Evolutionary conservation across 2,888 invertebrate genomes (phyloP), one percentile per base, ranked within the genome.

Genomic region (Anoplius nigerrimus): DNA sequence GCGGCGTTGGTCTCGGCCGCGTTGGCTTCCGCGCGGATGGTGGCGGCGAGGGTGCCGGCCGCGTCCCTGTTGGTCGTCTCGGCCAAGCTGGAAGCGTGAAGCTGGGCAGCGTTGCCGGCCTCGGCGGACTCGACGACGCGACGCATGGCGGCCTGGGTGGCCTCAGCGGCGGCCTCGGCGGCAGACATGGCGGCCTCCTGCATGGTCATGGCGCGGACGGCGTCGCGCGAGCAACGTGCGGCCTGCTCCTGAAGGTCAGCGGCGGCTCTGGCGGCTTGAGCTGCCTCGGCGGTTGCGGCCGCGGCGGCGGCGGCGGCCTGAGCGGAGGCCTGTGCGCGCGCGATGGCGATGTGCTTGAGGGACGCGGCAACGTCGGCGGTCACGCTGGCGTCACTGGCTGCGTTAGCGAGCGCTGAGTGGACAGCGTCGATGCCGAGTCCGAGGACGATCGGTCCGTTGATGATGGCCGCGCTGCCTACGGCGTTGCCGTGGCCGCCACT

Each of bases 1-100:
- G 34, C 22, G 2, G 13, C 20, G 15, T 21, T 57, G 2, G 46
- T 22, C 0, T 48, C 16, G 2, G 22, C 4, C 8, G 46, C 21
- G 20, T 21, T 34, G 22, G 69, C 55, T 2, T 11, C 27, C 0
- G 27, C 45, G 13, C 53, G 58, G 0, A 51, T 3, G 13, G 45
- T 15, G 2, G 67, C 64, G 0, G 70, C 72, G 0, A 55, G 16
- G 1, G 42, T 20, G 1, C 56, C 64, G 0, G 68, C 67, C 0
- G 71, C 59, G 0, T 8, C 34, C 15, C 67, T 46, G 52, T 62
- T 62, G 0, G 27, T 60, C 0, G 42, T 53, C 20, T 71, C 56
- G 8, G 60, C 42, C 5, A 62, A n/a, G 2, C 54, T 21, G 8
- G 27, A 64, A 16, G 71, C 61, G 0, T 6, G 0, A 15, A 24